Evolutionary conservation across 1,140 invertebrate species (phyloP), one percentile per base, ranked within the genome.

Genomic region (Musca vetustissima): DNA sequence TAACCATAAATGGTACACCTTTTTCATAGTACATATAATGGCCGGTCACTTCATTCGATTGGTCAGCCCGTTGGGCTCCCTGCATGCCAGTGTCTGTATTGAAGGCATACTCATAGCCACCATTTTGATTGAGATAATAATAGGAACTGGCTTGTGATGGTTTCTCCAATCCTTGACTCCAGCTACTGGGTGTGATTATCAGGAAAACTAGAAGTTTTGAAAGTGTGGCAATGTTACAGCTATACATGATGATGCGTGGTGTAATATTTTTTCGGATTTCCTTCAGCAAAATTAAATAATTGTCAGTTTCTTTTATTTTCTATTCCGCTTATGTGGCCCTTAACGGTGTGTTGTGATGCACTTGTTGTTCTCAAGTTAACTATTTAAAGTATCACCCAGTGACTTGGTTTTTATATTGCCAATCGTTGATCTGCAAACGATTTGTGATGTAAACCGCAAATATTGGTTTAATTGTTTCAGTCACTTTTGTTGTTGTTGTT

Each of bases 81-180:
- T 28, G 22, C 25, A 69, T 17, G 15, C 24, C 71, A 15, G 9
- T 13, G 32, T 49, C 74, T 36, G 75, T 79, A 55, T 76, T 73
- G 57, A 79, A 74, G 6, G 71, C 66, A 66, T 76, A 76, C 1
- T 72, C 71, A 14, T 75, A 65, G 0, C 77, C 43, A 28, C 64
- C 74, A 71, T 79, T 74, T 64, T 73, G 73, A 67, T 76, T 69
- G 70, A 77, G 73, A 50, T 73, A 74, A 9, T 78, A 67, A 61
- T 61, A 61, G 17, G 57, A 43, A 36, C 36, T 61, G 17, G 57
- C 25, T 13, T 61, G 57, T 21, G 57, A 43, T 43, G 36, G 36
- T 61, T 61, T 15, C 57, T 32, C 32, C 19, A 36, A 25, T 61
- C 57, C 57, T 61, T 28, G 28, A 28, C n/a, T 36, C 28, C 28